Percentiles rank a stretch among this genome's conserved stretches.
Conservation (phyloP, 64 coral and sea anemone genomes). For the Platygyra sinensis region DNA sequence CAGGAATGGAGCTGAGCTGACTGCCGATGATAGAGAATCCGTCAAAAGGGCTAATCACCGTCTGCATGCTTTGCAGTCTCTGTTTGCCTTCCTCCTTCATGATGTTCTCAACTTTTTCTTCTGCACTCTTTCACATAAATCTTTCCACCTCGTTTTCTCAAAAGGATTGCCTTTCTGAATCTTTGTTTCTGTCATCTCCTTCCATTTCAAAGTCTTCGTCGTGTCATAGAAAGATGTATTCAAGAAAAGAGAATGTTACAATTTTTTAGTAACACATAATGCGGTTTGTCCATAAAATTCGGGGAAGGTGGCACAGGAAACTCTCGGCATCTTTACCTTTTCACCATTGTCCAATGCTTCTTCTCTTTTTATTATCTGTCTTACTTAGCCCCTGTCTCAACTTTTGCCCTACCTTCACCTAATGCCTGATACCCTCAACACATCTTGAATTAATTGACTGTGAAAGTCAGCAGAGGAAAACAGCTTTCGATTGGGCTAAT, state of each 20-base stretch:
- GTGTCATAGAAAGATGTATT: background rate
- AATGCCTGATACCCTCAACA: too few species aligned
- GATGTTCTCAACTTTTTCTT: constrained; percentile 44
- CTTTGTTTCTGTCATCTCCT: background rate
- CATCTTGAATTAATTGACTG: too few species aligned
- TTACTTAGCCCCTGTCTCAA: too few species aligned
- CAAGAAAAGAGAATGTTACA: background rate
- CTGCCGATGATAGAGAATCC: constrained; percentile 31
- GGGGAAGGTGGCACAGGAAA: too few species aligned
- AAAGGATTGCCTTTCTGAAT: constrained; percentile 36
- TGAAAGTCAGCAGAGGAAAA: too few species aligned
- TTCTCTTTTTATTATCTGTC: too few species aligned
- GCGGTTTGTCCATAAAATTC: too few species aligned
- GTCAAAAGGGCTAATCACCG: constrained; percentile 11
- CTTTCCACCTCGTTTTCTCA: constrained; percentile 50
- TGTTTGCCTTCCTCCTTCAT: constrained; percentile 50
- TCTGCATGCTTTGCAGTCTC: constrained; percentile 26
- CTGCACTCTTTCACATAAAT: constrained; percentile 58
- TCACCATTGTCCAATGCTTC: too few species aligned
- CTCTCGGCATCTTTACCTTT: too few species aligned
- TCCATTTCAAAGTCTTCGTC: constrained; percentile 11
- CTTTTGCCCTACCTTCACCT: too few species aligned
- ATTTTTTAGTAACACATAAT: too few species aligned
- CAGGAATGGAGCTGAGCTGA: constrained; percentile 36
- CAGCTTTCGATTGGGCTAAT: too few species aligned